Evolutionary conservation across 1,140 invertebrate genomes (phyloP), one percentile per base, ranked within the genome.

Genomic region (Rhyzopertha dominica): DNA sequence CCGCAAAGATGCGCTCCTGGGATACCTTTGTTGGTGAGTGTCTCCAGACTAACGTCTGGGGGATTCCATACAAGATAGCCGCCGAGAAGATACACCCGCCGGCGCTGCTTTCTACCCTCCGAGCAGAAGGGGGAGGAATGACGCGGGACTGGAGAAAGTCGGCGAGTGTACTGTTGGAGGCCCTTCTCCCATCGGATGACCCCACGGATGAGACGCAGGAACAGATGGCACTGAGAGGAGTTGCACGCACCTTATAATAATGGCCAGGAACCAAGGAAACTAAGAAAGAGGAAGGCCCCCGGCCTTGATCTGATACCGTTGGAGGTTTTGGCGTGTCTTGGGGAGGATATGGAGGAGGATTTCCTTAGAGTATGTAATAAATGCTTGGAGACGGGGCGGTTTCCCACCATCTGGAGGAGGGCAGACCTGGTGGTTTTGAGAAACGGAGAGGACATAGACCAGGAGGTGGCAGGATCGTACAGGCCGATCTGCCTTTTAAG

Each of bases 401-500:
- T 37, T 3, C 35, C 35, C 3, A 37, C 2, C 4, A 22, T 22
- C 10, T 37, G 22, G 18, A 37, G 24, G 13, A 3, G n/a, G n/a
- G 35, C 22, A 14, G 19, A 37, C 8, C 19, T 37, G 2, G 13
- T 22, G 3, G 24, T 3, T 8, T 9, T 37, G 2, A 37, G 13
- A 16, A 37, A 22, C 19, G 18, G 35, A 22, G 17, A 22, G 4
- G 19, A 22, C 5, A 37, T 23, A 20, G 22, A 37, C n/a, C 35
- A 19, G 2, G 7, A 10, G 24, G 14, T 23, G 5, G 4, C 35
- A 2, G 24, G 24, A 20, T 37, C 35, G 2, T 62, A 56, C 24
- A 40, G 66, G 18, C 62, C 68, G 0, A 65, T 71, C 3, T 67
- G 63, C 4, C 49, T 69, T 0, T 50, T 71, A 0, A 54, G 62